phyloP scores from a whole-genome alignment of 1,140 invertebrate genomes.

The Pomacea maculata region DNA sequence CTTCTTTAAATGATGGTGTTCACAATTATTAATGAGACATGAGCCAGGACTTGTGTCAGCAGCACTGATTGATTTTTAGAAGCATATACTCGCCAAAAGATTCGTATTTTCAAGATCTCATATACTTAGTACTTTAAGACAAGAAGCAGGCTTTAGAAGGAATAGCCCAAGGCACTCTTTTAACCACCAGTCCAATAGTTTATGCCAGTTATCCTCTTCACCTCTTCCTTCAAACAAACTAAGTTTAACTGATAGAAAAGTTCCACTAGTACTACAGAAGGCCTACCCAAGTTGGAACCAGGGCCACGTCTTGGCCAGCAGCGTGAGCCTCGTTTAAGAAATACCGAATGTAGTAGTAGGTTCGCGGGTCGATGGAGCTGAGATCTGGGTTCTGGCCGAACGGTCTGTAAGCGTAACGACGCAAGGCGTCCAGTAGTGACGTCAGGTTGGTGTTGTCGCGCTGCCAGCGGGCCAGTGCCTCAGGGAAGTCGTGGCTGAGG shows the following conservation, averaged over 20 bases:
- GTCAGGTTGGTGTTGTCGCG: slow-evolving; percentile 47
- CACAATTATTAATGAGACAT: too few species aligned
- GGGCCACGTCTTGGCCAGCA: slow-evolving; percentile 39
- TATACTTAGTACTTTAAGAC: too few species aligned
- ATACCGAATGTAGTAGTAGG: slow-evolving; percentile 49
- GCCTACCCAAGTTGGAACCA: slow-evolving; percentile 57
- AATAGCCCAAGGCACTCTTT: too few species aligned
- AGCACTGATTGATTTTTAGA: too few species aligned
- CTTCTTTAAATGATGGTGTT: too few species aligned
- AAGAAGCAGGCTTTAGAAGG: too few species aligned
- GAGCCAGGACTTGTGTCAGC: too few species aligned
- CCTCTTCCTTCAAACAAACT: too few species aligned
- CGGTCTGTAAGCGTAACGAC: slow-evolving; percentile 56
- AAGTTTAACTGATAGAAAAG: neutral
- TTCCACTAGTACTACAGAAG: neutral
- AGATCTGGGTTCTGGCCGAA: slow-evolving; percentile 40
- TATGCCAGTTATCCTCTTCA: too few species aligned
- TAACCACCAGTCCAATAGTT: too few species aligned
- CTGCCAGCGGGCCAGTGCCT: slow-evolving; percentile 38
- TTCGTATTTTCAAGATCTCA: too few species aligned
- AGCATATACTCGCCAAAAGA: too few species aligned
- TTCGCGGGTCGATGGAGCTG: slow-evolving; percentile 56
- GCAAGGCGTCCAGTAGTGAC: slow-evolving; percentile 43
- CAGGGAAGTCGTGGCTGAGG: slow-evolving; percentile 30
- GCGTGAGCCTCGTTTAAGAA: slow-evolving; percentile 42